A percentile compares a stretch with the other conserved stretches of the same genome.
These are phyloP conservation scores for Danio kyathit DNA, from an alignment of 2,797 vertebrate species.

Conservation along the genomic window DNA sequence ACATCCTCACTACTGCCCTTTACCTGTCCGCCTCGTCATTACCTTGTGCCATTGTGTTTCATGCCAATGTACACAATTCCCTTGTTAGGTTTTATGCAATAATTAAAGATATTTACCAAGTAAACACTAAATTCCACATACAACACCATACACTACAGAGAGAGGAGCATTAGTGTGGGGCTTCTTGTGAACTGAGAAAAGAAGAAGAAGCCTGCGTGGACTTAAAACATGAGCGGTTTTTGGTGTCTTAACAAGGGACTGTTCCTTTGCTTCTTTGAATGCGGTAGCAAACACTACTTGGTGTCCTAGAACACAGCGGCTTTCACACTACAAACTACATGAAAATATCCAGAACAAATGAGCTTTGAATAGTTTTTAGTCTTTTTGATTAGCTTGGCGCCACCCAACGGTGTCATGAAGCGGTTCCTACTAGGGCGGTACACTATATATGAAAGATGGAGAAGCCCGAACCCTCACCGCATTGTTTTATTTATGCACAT, in stretches of 20 bases:
- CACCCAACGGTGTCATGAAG: slow-evolving; percentile 47
- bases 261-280: slow-evolving; percentile 50
- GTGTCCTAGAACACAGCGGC: slow-evolving; percentile 46
- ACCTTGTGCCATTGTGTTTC: slow-evolving; percentile 60
- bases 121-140: slow-evolving; percentile 58
- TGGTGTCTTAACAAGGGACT: slow-evolving; percentile 56
- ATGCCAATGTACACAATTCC: slow-evolving; percentile 57
- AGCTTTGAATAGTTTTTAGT: slow-evolving; percentile 68
- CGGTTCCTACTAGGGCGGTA: slow-evolving; percentile 3
- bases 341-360: slow-evolving; percentile 49
- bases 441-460: slow-evolving; percentile 20
- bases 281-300: slow-evolving; percentile 57
- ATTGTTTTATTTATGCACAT: slow-evolving; percentile 52
- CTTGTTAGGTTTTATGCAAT: slow-evolving; percentile 56
- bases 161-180: slow-evolving; percentile 44
- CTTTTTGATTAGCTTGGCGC: slow-evolving; percentile 47
- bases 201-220: slow-evolving; percentile 53
- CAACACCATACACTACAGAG: slow-evolving; percentile 48
- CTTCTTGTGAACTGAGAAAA: slow-evolving; percentile 25
- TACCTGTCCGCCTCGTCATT: slow-evolving; percentile 45
- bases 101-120: slow-evolving; percentile 49
- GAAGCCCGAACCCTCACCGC: slow-evolving; percentile 30
- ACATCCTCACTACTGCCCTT: slow-evolving; percentile 55
- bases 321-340: slow-evolving; percentile 58
- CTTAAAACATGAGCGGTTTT: slow-evolving; percentile 44